These are phyloP conservation scores for Tinamus major DNA, from an alignment of 2,797 vertebrate genomes.

Conservation along the genomic window DNA sequence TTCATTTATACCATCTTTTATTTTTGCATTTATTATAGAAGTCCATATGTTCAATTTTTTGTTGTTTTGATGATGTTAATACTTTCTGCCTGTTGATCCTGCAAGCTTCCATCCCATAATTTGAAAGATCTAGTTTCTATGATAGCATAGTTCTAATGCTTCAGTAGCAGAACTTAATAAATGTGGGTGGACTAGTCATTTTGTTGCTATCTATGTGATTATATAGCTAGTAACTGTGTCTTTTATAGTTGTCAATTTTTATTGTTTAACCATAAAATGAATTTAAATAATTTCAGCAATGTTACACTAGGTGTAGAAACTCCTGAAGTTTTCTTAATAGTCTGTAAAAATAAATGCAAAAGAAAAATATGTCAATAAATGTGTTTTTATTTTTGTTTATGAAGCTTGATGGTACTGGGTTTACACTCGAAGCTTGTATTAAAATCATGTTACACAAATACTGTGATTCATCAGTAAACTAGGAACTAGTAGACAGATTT, in stretches of 20 bases:
- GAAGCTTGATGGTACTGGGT: not conserved
- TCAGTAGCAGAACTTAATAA: not conserved
- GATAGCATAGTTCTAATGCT: not conserved
- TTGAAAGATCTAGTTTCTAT: not conserved
- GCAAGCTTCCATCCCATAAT: not conserved
- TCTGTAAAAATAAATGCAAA: not conserved
- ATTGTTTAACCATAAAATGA: not conserved
- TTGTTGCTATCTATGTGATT: not conserved
- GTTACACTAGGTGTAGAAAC: not conserved
- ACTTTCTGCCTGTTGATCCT: not conserved
- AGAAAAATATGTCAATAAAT: not conserved
- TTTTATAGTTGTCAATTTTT: not conserved
- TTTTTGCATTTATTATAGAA: not conserved
- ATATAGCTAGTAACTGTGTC: not conserved
- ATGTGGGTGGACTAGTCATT: not conserved
- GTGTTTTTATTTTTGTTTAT: not conserved
- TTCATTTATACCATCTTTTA: not conserved
- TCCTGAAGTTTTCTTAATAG: not conserved
- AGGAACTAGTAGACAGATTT: not conserved
- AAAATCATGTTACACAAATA: not conserved
- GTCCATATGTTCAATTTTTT: not conserved
- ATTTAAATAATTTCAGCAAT: not conserved
- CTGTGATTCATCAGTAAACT: too few relatives aligned
- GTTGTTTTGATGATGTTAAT: not conserved
- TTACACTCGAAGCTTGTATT: not conserved